These are phyloP conservation scores for Drosophila sechellia DNA, from an alignment of 1,140 invertebrate species.

Conservation along the genomic window DNA sequence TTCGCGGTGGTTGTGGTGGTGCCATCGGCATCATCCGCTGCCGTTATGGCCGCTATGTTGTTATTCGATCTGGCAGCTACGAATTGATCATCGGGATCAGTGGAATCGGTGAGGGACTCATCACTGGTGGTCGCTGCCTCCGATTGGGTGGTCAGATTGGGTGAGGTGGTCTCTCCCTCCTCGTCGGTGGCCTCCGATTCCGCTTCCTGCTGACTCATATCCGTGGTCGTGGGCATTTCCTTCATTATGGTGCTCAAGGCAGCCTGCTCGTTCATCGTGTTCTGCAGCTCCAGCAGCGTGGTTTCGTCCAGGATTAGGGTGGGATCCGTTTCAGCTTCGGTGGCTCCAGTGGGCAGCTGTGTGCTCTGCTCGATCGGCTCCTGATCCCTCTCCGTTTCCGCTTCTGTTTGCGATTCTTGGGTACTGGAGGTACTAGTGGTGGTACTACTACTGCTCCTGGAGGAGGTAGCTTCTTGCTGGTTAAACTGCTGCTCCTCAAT, in stretches of 20 bases:
- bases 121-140: conserved; percentile 58
- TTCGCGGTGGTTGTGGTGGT: conserved; percentile 60
- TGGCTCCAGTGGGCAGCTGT: conserved; percentile 44
- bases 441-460: conserved; percentile 10
- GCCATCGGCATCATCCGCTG: conserved; percentile 63
- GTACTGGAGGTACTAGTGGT: conserved; percentile 19
- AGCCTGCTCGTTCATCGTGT: conserved; percentile 77
- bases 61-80: conserved; percentile 80
- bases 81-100: conserved; percentile 76
- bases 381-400: conserved; percentile 41
- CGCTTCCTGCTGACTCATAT: conserved; percentile 37
- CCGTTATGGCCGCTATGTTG: conserved; percentile 77
- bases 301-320: conserved; percentile 77
- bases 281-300: conserved; percentile 71
- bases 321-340: conserved; percentile 74
- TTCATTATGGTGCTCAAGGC: conserved; percentile 70
- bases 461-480: conserved; percentile 48
- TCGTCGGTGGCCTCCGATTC: conserved; percentile 17
- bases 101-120: conserved; percentile 69
- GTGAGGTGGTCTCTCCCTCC: conserved; percentile 42
- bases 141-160: conserved; percentile 36
- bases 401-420: conserved; percentile 19
- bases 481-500: conserved; percentile 70
- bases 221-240: conserved; percentile 70
- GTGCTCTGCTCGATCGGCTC: conserved; percentile 56